phyloP scores from a whole-genome alignment of 2,797 vertebrate species.

The Anomalospiza imberbis region DNA sequence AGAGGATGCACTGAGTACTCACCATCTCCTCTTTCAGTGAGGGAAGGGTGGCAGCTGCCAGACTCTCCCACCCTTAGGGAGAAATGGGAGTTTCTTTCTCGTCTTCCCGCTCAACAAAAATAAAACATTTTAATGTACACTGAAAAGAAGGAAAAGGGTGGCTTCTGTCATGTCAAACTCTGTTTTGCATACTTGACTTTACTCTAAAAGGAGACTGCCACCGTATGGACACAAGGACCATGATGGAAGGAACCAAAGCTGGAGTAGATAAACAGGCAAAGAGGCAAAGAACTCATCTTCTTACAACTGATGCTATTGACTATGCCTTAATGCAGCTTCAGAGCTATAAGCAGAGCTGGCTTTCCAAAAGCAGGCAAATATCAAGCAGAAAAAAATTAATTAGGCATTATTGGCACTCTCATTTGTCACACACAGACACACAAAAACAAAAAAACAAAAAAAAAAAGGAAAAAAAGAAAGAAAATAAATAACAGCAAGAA shows the following conservation, averaged over 20 bases:
- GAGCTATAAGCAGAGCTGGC: background rate
- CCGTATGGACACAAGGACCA: background rate
- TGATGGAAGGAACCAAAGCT: background rate
- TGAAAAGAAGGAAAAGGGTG: background rate
- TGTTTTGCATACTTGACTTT: background rate
- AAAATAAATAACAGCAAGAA: background rate
- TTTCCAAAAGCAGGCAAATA: background rate
- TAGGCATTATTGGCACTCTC: background rate
- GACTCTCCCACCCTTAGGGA: slow-evolving; percentile 31
- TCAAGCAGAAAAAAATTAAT: background rate
- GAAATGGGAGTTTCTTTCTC: slow-evolving; percentile 41
- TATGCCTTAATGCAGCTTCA: background rate
- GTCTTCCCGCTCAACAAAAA: slow-evolving; percentile 62
- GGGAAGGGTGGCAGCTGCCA: slow-evolving; percentile 47
- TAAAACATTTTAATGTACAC: slow-evolving; percentile 22
- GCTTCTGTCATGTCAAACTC: background rate
- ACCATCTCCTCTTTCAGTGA: slow-evolving; percentile 30
- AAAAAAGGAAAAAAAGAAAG: rapidly evolving
- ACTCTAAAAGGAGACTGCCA: background rate
- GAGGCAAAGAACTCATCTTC: background rate
- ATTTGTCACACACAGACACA: background rate
- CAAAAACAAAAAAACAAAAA: rapidly evolving
- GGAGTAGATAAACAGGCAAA: background rate
- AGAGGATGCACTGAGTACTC: slow-evolving; percentile 25
- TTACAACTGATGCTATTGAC: background rate